Conservation (phyloP, 2,113 vertebrate genomes). For the Circaetus gallicus region DNA sequence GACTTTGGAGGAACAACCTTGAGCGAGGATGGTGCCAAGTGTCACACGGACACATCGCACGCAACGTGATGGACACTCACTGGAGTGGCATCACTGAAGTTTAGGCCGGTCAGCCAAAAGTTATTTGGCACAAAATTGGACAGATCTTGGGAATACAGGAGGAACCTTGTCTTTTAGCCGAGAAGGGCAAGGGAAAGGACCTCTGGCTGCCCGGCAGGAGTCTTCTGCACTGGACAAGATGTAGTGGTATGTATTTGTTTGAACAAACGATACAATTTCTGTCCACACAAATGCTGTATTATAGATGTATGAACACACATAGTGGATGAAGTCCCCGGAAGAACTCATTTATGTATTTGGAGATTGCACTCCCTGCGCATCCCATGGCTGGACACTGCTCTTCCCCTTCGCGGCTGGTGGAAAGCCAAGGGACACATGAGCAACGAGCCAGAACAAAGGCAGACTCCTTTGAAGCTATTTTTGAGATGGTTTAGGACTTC, state of each 20-base stretch:
- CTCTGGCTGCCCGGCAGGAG: not conserved
- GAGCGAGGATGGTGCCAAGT: accelerated
- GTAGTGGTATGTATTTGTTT: not conserved
- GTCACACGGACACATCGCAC: not conserved
- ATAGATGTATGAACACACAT: not conserved
- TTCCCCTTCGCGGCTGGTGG: not conserved
- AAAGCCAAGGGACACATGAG: not conserved
- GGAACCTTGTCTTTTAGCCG: not conserved
- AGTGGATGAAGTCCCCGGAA: not conserved
- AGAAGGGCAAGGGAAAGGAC: not conserved
- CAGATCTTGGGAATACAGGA: not conserved
- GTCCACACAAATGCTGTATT: not conserved
- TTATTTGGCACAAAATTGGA: not conserved
- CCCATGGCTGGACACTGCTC: not conserved
- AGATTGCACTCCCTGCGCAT: not conserved
- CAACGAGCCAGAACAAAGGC: not conserved
- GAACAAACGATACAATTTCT: accelerated
- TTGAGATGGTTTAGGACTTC: not conserved
- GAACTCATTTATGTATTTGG: not conserved
- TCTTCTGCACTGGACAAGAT: not conserved
- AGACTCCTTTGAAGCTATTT: not conserved
- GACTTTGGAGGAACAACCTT: not conserved
- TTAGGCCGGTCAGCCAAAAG: not conserved
- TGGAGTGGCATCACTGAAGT: accelerated
- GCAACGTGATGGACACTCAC: not conserved